Percentiles rank a stretch among this genome's conserved stretches.
Conservation (phyloP, 2,888 invertebrate genomes). For the Cerceris ruficornis region DNA sequence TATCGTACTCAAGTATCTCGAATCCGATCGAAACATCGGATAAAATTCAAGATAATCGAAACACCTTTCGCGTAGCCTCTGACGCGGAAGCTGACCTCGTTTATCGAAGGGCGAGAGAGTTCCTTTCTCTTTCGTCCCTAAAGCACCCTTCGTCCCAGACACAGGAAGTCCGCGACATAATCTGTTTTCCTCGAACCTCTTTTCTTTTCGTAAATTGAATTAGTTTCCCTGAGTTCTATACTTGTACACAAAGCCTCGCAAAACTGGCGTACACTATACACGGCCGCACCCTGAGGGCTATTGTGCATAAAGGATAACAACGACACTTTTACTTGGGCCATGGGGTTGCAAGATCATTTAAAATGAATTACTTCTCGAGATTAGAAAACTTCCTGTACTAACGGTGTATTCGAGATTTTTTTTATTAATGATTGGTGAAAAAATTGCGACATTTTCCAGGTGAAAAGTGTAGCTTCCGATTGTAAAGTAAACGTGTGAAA, state of each 20-base stretch:
- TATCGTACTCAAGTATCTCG: too few species aligned
- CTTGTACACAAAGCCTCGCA: not conserved
- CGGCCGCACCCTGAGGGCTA: not conserved
- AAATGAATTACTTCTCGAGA: too few species aligned
- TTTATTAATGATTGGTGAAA: too few species aligned
- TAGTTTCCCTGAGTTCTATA: constrained; percentile 4
- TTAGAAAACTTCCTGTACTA: too few species aligned
- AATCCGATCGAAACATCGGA: not conserved
- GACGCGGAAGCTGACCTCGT: not conserved
- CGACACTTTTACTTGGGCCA: not conserved
- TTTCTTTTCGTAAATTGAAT: constrained; percentile 22
- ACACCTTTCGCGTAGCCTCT: not conserved
- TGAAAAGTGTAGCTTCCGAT: too few species aligned
- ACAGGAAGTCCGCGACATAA: constrained; percentile 6
- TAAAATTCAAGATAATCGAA: not conserved
- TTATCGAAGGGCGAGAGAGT: not conserved
- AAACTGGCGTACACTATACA: not conserved
- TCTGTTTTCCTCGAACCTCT: constrained; percentile 4
- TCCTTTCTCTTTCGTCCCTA: constrained; percentile 1
- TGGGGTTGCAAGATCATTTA: too few species aligned
- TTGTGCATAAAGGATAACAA: not conserved
- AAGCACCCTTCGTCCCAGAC: not conserved
- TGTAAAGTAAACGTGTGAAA: too few species aligned
- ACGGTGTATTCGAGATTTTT: too few species aligned
- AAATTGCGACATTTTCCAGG: too few species aligned